phyloP scores from a whole-genome alignment of 2,888 invertebrate genomes.

The Philhelius pedissequus region DNA sequence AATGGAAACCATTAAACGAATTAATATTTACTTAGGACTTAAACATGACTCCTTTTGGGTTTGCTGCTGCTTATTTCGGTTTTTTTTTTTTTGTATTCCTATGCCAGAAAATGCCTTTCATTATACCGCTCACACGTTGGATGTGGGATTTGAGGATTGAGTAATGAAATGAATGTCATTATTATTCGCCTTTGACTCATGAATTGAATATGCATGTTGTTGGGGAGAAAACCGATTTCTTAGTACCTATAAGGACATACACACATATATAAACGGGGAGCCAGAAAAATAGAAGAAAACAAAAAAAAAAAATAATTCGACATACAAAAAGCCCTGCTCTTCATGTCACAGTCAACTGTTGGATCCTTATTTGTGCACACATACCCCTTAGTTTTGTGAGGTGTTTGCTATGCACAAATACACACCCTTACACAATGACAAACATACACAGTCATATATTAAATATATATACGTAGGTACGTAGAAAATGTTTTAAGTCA shows the following conservation, averaged over 20 bases:
- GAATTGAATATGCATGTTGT: slow-evolving; percentile 59
- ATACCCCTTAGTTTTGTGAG: neutral
- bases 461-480: neutral
- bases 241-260: slow-evolving; percentile 10
- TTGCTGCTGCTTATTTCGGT: slow-evolving; percentile 20
- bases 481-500: slow-evolving; percentile 62
- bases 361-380: slow-evolving; percentile 45
- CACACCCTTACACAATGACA: neutral
- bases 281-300: neutral
- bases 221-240: slow-evolving; percentile 42
- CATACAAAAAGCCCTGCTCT: slow-evolving; percentile 23
- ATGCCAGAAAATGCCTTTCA: slow-evolving; percentile 13
- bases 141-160: slow-evolving; percentile 39
- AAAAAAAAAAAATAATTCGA: neutral
- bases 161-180: slow-evolving; percentile 68
- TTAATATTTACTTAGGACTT: slow-evolving; percentile 75
- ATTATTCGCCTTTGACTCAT: slow-evolving; percentile 64
- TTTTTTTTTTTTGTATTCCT: slow-evolving; percentile 8
- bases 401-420: slow-evolving; percentile 48
- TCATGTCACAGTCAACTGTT: slow-evolving; percentile 52
- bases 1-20: slow-evolving; percentile 73
- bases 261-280: neutral
- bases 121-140: slow-evolving; percentile 13
- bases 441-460: neutral
- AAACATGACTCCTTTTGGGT: slow-evolving; percentile 62